Conservation (phyloP, 2,113 vertebrate genomes). For the Lophotis ruficrista region DNA sequence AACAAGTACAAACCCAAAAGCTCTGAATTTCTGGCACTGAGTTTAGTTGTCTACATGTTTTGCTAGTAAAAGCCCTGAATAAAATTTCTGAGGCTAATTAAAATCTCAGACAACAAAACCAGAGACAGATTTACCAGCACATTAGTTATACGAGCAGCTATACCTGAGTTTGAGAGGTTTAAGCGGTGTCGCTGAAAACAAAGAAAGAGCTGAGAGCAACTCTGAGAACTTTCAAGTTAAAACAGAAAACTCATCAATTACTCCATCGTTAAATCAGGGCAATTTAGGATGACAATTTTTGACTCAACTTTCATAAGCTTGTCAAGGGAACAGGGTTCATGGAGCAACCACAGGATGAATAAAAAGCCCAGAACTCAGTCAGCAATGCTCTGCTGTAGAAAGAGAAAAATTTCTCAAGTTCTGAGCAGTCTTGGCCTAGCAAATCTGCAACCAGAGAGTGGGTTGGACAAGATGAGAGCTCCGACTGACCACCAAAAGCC, state of each 20-base stretch:
- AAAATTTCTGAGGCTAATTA: slow-evolving; percentile 25
- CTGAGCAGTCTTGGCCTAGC: neutral
- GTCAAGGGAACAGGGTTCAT: neutral
- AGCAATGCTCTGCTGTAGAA: neutral
- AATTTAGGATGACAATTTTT: neutral
- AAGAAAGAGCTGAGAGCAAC: neutral
- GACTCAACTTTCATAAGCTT: neutral
- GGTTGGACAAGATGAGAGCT: neutral
- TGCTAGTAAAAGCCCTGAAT: neutral
- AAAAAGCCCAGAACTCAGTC: neutral
- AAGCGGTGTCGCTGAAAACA: neutral
- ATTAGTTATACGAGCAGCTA: neutral
- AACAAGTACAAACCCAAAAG: neutral
- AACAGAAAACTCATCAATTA: neutral
- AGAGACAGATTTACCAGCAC: neutral
- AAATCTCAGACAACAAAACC: slow-evolving; percentile 32
- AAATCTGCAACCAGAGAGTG: neutral
- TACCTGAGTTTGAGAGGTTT: neutral
- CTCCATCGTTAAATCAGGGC: neutral
- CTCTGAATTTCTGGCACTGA: neutral
- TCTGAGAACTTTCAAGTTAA: neutral
- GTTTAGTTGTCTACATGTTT: neutral
- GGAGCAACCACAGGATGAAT: neutral
- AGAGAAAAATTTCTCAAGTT: neutral
- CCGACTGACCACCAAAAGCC: neutral